Base-by-base conservation (phyloP, 2,797 vertebrate species). In the Arremon brunneinucha region DNA sequence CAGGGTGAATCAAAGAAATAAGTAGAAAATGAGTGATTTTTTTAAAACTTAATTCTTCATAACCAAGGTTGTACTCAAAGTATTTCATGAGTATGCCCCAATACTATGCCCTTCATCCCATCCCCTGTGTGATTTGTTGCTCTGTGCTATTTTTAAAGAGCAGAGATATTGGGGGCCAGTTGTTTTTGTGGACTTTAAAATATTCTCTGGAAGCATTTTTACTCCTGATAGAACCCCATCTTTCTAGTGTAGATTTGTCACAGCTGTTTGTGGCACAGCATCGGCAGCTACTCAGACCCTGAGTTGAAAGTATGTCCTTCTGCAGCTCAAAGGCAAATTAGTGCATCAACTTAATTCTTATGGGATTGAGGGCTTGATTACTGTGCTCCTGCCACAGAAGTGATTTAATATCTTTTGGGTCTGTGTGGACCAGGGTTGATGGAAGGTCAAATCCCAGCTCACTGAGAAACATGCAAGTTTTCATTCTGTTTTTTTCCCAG, bases 1-100 rank as follows among this genome's bases (percentile, higher is more conserved):
- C 28, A 90, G 77, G 27, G 47, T 70, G 95, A 95, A 92, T 90
- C 81, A 95, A 97, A 96, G 77, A 93, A 97, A 95, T 85, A 96
- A 97, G 91, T 56, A 94, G 91, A 87, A 86, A 89, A 75, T 43
- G 57, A 91, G 28, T 77, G 39, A 7, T 80, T 43, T 30, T 26
- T 87, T 76, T 91, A 79, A 6, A 55, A 47, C 11, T 79, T 97
- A 34, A 84, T 97, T 97, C 96, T 97, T 89, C 87, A 77, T 93
- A 95, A 63, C 64, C 26, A 62, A 28, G n/a, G 63, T 91, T 43
- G 12, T 80, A 93, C 79, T 97, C 23, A 8, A 70, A 94, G 43
- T 89, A 62, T 86, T 96, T 96, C 24, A 94, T 83, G 78, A 93
- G 55, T 72, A 17, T 80, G 57, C 52, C 81, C 68, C 94, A 62